Conservation (phyloP, 2,888 invertebrate genomes). For the Ectobius pallidus region DNA sequence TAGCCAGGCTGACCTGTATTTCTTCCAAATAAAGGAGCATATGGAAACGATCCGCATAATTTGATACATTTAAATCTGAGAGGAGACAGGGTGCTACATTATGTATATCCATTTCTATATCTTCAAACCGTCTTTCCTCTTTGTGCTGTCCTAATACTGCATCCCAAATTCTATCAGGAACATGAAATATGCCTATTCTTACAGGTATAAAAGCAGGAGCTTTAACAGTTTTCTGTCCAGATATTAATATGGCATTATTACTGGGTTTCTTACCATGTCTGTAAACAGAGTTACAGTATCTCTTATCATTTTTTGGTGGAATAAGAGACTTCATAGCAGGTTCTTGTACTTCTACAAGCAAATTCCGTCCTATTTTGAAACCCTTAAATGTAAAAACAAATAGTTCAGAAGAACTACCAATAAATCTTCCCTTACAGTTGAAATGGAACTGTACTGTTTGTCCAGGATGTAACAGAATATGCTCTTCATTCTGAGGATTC, state of each 20-base stretch:
- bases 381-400: constrained; percentile 65
- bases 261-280: neutral
- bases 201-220: constrained; percentile 66
- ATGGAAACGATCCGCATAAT: constrained; percentile 74
- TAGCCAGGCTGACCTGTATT: constrained; percentile 68
- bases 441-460: constrained; percentile 57
- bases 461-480: constrained; percentile 55
- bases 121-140: constrained; percentile 52
- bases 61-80: constrained; percentile 59
- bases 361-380: constrained; percentile 65
- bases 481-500: constrained; percentile 53
- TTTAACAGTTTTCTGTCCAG: constrained; percentile 61
- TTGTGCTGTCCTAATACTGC: constrained; percentile 52
- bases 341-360: constrained; percentile 61
- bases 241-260: constrained; percentile 38
- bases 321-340: neutral
- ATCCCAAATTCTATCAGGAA: constrained; percentile 56
- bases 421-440: constrained; percentile 62
- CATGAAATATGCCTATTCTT: constrained; percentile 54
- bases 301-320: neutral
- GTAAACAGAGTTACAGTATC: neutral
- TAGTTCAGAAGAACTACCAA: constrained; percentile 66
- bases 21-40: constrained; percentile 81
- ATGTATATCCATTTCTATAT: constrained; percentile 56
- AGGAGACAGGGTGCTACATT: constrained; percentile 60